phyloP scores from a whole-genome alignment of 2,888 invertebrate genomes.

The Mesochorus sp. region DNA sequence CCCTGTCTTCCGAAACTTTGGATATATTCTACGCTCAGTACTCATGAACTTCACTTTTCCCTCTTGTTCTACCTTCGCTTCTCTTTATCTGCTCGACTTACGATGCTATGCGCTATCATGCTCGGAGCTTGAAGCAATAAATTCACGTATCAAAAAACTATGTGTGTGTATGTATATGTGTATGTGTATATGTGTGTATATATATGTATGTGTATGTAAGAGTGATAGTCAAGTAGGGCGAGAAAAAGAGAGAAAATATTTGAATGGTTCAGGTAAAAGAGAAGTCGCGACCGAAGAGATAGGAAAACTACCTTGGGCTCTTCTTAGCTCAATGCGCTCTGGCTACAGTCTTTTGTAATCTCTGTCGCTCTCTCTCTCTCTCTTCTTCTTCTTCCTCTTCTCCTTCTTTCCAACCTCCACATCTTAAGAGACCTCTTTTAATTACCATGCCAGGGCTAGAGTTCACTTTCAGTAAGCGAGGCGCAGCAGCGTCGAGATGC shows the following conservation, averaged over 20 bases:
- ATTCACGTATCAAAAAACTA: slow-evolving; percentile 63
- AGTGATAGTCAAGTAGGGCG: slow-evolving; percentile 21
- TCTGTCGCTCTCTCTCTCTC: not conserved
- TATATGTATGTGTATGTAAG: slow-evolving; percentile 3
- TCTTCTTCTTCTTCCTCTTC: not conserved
- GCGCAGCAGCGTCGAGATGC: slow-evolving; percentile 31
- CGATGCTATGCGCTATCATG: slow-evolving; percentile 42
- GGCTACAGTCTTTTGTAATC: slow-evolving; percentile 14
- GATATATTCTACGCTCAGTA: slow-evolving; percentile 20
- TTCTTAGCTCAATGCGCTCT: slow-evolving; percentile 23
- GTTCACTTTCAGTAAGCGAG: slow-evolving; percentile 42
- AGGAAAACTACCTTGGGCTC: slow-evolving; percentile 31
- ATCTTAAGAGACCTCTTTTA: slow-evolving; percentile 57
- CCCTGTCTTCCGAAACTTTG: slow-evolving; percentile 17
- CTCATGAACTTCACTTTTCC: slow-evolving; percentile 9
- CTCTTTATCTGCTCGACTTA: slow-evolving; percentile 28
- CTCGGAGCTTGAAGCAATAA: slow-evolving; percentile 50
- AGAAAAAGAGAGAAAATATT: not conserved
- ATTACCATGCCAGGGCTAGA: slow-evolving; percentile 53
- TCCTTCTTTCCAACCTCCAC: not conserved
- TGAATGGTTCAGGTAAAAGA: not conserved
- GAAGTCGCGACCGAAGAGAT: slow-evolving; percentile 31
- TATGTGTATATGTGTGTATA: too few species aligned
- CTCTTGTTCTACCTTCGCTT: not conserved
- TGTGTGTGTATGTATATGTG: too few species aligned